A percentile compares a stretch with the other conserved stretches of the same genome.
phyloP scores from a whole-genome alignment of 2,797 vertebrate species.

The Pterois miles region DNA sequence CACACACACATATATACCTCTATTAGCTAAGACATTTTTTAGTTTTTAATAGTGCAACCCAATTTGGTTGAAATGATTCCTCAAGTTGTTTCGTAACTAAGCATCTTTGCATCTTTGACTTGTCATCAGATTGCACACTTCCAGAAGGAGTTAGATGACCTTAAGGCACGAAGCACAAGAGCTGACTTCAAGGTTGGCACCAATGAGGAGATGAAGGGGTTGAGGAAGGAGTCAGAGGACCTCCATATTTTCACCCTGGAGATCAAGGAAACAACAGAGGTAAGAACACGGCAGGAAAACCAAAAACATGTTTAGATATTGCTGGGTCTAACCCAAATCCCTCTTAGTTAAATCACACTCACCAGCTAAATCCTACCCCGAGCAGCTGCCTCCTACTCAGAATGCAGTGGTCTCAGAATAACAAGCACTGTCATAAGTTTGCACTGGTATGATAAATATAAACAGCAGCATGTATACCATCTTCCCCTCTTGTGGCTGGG shows the following conservation, averaged over 20 bases:
- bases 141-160: slow-evolving; percentile 95
- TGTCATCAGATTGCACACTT: slow-evolving; percentile 91
- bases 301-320: background rate
- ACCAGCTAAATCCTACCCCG: background rate
- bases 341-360: background rate
- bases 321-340: background rate
- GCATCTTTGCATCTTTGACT: background rate
- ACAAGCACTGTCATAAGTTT: background rate
- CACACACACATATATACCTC: too few species aligned
- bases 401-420: background rate
- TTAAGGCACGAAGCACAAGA: slow-evolving; percentile 87
- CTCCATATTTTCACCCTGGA: slow-evolving; percentile 91
- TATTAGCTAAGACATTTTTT: background rate
- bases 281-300: slow-evolving; percentile 45
- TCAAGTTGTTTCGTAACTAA: background rate
- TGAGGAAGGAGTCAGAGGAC: slow-evolving; percentile 88
- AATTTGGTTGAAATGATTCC: background rate
- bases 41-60: too few species aligned
- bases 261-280: slow-evolving; percentile 97
- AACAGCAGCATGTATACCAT: background rate
- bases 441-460: background rate
- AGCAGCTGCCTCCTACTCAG: background rate
- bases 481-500: background rate
- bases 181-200: slow-evolving; percentile 90
- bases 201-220: slow-evolving; percentile 88